Evolutionary conservation across 2,797 vertebrate species (phyloP).

Genomic region (Danio kyathit): DNA sequence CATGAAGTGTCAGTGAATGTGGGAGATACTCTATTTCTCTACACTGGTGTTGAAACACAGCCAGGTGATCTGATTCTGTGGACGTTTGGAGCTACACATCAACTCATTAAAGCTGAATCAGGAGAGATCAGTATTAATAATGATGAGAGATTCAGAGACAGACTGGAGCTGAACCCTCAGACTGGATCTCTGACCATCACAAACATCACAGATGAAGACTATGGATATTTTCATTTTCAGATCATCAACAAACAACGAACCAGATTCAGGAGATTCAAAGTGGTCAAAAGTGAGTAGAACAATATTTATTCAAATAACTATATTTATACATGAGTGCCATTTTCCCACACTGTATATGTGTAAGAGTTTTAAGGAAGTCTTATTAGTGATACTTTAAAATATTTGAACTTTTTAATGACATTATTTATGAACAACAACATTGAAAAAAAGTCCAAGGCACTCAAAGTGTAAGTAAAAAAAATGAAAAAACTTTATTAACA

Average conservation of each 20-base stretch:
- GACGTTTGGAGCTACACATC: neutral
- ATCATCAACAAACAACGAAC: neutral
- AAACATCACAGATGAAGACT: neutral
- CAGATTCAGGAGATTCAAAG: neutral
- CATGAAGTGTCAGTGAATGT: fast-evolving
- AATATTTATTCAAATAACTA: neutral
- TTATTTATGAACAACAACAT: too few species aligned
- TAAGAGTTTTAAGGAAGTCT: too few species aligned
- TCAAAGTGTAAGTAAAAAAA: too few species aligned
- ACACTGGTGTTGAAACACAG: neutral
- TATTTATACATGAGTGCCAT: too few species aligned
- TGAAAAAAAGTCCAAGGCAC: too few species aligned
- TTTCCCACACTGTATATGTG: too few species aligned
- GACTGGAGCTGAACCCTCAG: neutral
- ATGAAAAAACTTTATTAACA: too few species aligned
- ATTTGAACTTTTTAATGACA: too few species aligned
- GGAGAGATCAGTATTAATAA: fast-evolving
- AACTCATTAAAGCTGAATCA: neutral
- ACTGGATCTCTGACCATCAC: neutral
- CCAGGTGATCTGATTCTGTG: neutral
- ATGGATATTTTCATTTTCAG: neutral
- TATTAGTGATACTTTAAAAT: too few species aligned
- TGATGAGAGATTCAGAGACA: neutral
- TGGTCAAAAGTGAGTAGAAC: neutral
- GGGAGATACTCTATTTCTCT: neutral